Evolutionary conservation across 2,797 vertebrate genomes (phyloP).

Genomic region (Falco naumanni): DNA sequence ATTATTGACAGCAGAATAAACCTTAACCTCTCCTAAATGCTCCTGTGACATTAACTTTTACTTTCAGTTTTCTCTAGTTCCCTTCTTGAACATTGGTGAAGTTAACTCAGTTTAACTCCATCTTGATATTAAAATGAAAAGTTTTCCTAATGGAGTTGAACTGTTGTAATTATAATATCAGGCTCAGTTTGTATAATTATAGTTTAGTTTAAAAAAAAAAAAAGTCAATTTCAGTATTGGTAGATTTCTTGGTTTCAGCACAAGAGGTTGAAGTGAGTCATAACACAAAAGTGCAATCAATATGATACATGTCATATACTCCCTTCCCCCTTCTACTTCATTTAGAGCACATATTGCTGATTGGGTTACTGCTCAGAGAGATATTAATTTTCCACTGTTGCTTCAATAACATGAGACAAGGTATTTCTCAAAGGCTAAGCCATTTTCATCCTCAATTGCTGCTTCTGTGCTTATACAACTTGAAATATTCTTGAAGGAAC

Average conservation of each 20-base stretch:
- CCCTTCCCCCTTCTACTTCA: neutral
- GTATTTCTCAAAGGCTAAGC: neutral
- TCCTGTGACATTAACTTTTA: neutral
- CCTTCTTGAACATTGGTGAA: neutral
- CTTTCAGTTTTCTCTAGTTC: neutral
- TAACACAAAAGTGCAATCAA: neutral
- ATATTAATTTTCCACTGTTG: neutral
- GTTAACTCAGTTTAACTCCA: neutral
- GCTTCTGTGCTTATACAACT: neutral
- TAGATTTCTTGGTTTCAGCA: neutral
- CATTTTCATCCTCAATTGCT: neutral
- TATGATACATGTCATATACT: neutral
- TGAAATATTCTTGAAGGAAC: neutral
- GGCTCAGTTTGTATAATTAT: neutral
- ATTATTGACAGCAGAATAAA: neutral
- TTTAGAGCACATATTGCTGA: neutral
- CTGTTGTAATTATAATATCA: neutral
- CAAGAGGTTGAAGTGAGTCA: neutral
- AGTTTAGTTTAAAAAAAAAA: neutral
- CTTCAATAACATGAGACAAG: neutral
- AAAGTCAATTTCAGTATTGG: neutral
- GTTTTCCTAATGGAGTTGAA: neutral
- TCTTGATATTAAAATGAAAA: slow-evolving; percentile 16
- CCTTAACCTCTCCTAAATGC: neutral
- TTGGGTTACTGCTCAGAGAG: neutral